phyloP scores from a whole-genome alignment of 2,797 vertebrate genomes.

The Masticophis lateralis region DNA sequence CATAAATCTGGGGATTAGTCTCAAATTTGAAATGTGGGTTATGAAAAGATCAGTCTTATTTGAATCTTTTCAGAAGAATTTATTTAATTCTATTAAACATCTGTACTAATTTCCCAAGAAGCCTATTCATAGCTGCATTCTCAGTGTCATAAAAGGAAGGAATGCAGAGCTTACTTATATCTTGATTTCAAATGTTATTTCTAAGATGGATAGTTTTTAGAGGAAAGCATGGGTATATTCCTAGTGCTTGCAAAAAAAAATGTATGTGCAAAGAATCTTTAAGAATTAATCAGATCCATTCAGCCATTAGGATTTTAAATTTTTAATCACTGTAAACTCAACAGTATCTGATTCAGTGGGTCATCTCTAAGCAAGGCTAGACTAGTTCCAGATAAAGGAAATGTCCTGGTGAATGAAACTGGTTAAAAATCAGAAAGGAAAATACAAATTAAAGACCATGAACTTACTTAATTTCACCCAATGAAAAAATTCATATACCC shows the following conservation, averaged over 20 bases:
- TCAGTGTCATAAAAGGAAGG: background rate
- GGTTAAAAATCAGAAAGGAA: background rate
- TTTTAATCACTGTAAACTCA: background rate
- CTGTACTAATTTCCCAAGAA: background rate
- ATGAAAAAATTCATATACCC: background rate
- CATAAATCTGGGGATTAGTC: background rate
- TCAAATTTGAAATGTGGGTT: background rate
- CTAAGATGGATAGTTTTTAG: background rate
- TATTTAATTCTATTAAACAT: background rate
- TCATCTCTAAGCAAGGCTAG: background rate
- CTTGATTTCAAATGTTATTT: background rate
- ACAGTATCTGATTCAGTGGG: background rate
- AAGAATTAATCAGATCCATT: background rate
- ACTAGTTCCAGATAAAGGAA: background rate
- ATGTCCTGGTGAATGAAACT: background rate
- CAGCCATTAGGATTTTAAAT: background rate
- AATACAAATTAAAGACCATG: background rate
- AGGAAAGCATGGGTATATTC: background rate
- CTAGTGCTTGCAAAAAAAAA: background rate
- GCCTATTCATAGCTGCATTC: background rate
- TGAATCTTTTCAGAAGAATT: background rate
- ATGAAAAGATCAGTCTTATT: background rate
- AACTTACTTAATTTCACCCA: background rate
- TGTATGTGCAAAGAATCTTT: background rate
- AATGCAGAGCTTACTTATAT: background rate